Evolutionary conservation across 1,140 invertebrate genomes (phyloP).

Genomic region (Scaptomyza pallida): DNA sequence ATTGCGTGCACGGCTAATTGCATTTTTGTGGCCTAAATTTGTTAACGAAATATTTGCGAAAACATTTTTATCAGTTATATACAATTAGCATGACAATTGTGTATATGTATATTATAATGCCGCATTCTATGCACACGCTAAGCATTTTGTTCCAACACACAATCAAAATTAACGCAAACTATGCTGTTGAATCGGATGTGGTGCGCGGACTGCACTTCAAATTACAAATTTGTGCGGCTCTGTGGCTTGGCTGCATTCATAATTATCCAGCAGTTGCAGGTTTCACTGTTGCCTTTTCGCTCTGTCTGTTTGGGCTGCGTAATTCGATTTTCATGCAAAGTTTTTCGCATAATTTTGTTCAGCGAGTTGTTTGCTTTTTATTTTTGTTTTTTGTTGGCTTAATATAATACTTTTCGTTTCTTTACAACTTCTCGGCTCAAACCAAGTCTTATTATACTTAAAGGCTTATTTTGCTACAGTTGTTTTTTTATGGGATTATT

Average conservation of each 20-base stretch:
- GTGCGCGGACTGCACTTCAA: constrained; percentile 45
- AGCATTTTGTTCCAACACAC: constrained; percentile 1
- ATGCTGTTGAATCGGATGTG: constrained; percentile 35
- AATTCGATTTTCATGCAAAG: constrained; percentile 36
- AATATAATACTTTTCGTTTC: neutral
- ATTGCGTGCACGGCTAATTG: constrained; percentile 63
- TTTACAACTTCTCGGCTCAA: neutral
- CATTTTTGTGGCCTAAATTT: constrained; percentile 61
- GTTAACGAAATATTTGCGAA: constrained; percentile 56
- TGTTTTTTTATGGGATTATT: neutral
- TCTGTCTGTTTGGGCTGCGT: neutral
- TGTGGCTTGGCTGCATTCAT: constrained; percentile 31
- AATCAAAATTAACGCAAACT: constrained; percentile 41
- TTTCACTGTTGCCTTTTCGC: constrained; percentile 2
- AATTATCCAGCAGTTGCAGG: constrained; percentile 44
- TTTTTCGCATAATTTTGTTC: constrained; percentile 9
- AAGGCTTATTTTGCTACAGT: neutral
- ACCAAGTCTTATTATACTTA: neutral
- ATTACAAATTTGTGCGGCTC: constrained; percentile 52
- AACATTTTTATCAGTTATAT: constrained; percentile 50
- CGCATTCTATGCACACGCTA: constrained; percentile 6
- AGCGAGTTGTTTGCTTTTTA: neutral
- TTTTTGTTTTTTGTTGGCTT: neutral
- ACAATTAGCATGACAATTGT: constrained; percentile 59
- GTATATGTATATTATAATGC: constrained; percentile 15